Evolutionary conservation across 2,888 invertebrate species (phyloP).

Genomic region (Dorcus parallelipipedus): DNA sequence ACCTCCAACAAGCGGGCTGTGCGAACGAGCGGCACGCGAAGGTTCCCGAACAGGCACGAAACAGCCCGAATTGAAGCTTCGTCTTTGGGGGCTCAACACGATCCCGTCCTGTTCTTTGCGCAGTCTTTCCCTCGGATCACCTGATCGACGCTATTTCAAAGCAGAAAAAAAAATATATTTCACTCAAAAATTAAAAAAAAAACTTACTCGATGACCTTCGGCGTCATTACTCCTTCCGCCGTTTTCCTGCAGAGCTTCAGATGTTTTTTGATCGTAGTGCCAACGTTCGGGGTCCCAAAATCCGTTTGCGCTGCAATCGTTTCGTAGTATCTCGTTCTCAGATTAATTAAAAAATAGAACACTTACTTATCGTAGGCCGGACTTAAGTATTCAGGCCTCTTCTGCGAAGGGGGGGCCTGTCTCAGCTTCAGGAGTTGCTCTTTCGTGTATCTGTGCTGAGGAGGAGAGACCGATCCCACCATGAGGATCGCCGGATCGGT

Average conservation of each 20-base stretch:
- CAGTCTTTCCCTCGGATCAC: conserved; percentile 71
- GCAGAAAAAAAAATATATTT: not conserved
- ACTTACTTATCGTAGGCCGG: conserved; percentile 56
- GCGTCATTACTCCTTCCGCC: conserved; percentile 55
- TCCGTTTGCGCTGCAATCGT: conserved; percentile 43
- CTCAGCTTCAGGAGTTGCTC: conserved; percentile 71
- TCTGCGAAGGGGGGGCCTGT: conserved; percentile 65
- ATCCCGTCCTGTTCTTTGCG: conserved; percentile 82
- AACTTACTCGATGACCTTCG: conserved; percentile 54
- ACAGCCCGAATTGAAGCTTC: conserved; percentile 85
- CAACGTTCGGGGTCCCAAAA: conserved; percentile 55
- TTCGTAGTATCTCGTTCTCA: too few species aligned
- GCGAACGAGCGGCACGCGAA: conserved; percentile 35
- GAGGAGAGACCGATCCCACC: conserved; percentile 50
- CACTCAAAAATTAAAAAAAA: not conserved
- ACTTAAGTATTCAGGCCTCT: conserved; percentile 68
- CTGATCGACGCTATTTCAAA: conserved; percentile 51
- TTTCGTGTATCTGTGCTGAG: conserved; percentile 57
- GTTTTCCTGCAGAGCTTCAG: conserved; percentile 62
- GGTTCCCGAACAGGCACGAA: conserved; percentile 62
- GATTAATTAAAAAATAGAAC: not conserved
- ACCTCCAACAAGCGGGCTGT: conserved; percentile 18
- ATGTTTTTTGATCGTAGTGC: conserved; percentile 56
- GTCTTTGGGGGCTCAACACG: conserved; percentile 79
- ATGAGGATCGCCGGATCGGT: conserved; percentile 59